These are phyloP conservation scores for Nannobrachium achirus DNA, from an alignment of 2,113 vertebrate species.

Conservation along the genomic window DNA sequence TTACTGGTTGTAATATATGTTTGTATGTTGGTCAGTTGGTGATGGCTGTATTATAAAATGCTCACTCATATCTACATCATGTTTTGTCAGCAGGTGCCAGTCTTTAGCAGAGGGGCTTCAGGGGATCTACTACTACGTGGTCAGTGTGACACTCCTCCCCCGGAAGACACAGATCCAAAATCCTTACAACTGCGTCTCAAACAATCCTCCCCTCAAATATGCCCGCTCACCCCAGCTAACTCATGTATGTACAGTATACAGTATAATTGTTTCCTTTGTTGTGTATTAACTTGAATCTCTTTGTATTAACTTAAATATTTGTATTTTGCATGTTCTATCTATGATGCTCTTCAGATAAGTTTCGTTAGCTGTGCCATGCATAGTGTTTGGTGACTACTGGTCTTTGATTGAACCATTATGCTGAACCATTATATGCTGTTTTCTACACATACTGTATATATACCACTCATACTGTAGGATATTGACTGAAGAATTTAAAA, in stretches of 20 bases:
- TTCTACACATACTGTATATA: not conserved
- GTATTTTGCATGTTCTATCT: constrained; percentile 31
- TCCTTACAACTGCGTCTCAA: constrained; percentile 62
- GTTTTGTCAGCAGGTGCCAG: constrained; percentile 33
- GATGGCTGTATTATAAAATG: too few species aligned
- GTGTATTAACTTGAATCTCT: constrained; percentile 3
- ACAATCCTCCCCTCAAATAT: constrained; percentile 52
- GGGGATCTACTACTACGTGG: constrained; percentile 1
- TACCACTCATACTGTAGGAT: not conserved
- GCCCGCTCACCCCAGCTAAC: not conserved
- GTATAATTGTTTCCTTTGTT: constrained; percentile 4
- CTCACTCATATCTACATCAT: not conserved
- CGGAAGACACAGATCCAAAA: constrained; percentile 28
- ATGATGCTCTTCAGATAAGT: not conserved
- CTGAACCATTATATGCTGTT: too few species aligned
- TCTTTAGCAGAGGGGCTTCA: not conserved
- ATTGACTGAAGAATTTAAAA: constrained; percentile 38
- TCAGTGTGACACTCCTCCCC: not conserved
- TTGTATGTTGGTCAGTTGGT: too few species aligned
- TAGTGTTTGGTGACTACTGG: constrained; percentile 17
- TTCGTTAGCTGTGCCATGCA: constrained; percentile 43
- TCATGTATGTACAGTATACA: constrained; percentile 35
- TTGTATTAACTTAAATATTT: constrained; percentile 2
- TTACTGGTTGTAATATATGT: too few species aligned
- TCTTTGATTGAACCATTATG: not conserved